Evolutionary conservation across 2,888 invertebrate genomes (phyloP), one percentile per base, ranked within the genome.

Genomic region (Oconnorella tubifera): DNA sequence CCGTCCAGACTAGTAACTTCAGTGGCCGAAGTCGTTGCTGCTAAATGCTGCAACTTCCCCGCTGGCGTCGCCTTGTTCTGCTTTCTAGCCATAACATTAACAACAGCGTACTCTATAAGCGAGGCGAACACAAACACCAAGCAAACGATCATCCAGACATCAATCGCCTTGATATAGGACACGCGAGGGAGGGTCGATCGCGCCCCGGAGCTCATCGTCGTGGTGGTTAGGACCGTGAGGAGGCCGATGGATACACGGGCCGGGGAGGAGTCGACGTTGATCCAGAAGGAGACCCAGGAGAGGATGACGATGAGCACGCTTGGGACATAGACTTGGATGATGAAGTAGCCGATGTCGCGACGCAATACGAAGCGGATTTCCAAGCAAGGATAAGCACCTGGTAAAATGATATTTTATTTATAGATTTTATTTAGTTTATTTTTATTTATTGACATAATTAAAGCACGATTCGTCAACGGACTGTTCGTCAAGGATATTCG

Each of bases 271-370:
- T 65, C 65, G 23, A 65, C 65, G 62, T 65, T 65, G 62, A 65
- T 65, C 65, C 65, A 65, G 62, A 65, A 65, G 50, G 62, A 62
- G 49, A 65, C 65, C 65, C 65, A 65, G 32, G 65, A 65, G 23
- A 65, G 56, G 58, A 65, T 65, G 56, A 65, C 65, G 49, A 65
- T 65, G 19, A 65, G 33, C 33, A 65, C 62, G 23, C 57, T 57
- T 3, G 65, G 65, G 3, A 65, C 65, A 58, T 65, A 65, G 56
- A 62, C 62, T 48, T 65, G 65, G 56, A 65, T 65, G 23, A 65
- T 33, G 58, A 65, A 65, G 62, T 65, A 65, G 3, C 65, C 65
- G 28, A 65, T 40, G 53, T 65, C 65, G 19, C 65, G 27, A 4
- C 61, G 27, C 40, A 65, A 31, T 50, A 57, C 33, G 51, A 65